Percentiles rank a stretch among this genome's conserved stretches.
phyloP scores from a whole-genome alignment of 2,888 invertebrate genomes.

The Byasa hedistus region DNA sequence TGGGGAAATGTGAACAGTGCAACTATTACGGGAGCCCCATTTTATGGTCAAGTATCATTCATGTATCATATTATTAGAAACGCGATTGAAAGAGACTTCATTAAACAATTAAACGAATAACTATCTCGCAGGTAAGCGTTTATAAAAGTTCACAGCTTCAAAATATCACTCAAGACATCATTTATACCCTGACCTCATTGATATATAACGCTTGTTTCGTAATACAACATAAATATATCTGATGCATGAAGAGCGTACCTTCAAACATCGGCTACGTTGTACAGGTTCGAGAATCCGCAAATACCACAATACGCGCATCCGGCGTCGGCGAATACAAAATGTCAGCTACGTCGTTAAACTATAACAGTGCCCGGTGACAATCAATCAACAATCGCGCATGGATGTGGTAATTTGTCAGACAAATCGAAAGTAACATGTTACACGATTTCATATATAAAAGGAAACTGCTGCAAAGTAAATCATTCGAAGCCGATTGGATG shows the following conservation, averaged over 20 bases:
- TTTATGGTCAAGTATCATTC: too few species aligned
- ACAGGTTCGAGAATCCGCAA: constrained; percentile 35
- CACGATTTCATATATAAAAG: constrained; percentile 10
- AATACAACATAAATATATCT: constrained; percentile 7
- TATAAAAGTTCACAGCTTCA: constrained; percentile 4
- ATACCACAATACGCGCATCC: constrained; percentile 45
- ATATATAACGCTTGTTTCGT: constrained; percentile 3
- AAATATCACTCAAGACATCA: constrained; percentile 7
- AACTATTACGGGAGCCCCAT: too few species aligned
- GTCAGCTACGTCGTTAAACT: constrained; percentile 64
- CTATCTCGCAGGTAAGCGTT: neutral
- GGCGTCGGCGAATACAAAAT: constrained; percentile 55
- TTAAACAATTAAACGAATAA: too few species aligned
- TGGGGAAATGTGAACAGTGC: too few species aligned
- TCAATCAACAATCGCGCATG: constrained; percentile 30
- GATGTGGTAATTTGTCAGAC: constrained; percentile 38
- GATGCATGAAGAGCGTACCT: constrained; percentile 15
- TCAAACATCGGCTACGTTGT: constrained; percentile 24
- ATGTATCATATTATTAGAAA: too few species aligned
- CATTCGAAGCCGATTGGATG: neutral
- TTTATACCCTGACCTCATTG: constrained; percentile 8
- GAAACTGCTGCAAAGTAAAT: neutral
- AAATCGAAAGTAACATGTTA: constrained; percentile 28
- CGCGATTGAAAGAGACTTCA: too few species aligned
- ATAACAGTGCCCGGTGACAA: constrained; percentile 47